Evolutionary conservation across 1,140 invertebrate genomes (phyloP).

Genomic region (Prorops nasuta): DNA sequence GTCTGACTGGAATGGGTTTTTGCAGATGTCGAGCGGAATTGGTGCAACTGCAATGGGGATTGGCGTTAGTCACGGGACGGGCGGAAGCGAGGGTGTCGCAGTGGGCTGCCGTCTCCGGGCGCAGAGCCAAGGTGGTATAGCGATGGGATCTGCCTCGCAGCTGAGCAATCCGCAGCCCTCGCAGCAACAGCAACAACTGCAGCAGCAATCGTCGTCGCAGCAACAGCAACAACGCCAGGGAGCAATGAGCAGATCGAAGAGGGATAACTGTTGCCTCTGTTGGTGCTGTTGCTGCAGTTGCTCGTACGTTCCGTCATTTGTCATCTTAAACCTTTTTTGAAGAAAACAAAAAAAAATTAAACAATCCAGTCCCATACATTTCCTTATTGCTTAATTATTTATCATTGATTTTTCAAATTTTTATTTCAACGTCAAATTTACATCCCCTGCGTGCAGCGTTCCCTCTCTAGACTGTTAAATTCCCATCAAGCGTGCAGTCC

Average conservation of each 20-base stretch:
- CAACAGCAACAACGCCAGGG: conserved; percentile 17
- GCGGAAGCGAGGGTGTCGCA: conserved; percentile 36
- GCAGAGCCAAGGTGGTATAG: conserved; percentile 41
- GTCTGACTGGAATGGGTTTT: too few species aligned
- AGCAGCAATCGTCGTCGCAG: conserved; percentile 24
- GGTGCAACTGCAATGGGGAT: conserved; percentile 53
- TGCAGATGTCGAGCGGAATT: conserved; percentile 54
- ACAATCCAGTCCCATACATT: too few species aligned
- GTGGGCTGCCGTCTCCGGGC: conserved; percentile 47
- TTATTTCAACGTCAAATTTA: too few species aligned
- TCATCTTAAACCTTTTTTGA: too few species aligned
- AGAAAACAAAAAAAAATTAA: too few species aligned
- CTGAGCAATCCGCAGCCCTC: conserved; percentile 37
- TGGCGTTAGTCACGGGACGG: conserved; percentile 50
- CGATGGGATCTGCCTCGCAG: conserved; percentile 37
- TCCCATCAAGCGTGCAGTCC: too few species aligned
- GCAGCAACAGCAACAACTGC: conserved; percentile 34
- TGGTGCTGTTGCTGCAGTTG: conserved; percentile 74
- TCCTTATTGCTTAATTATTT: too few species aligned
- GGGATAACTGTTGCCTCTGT: conserved; percentile 64
- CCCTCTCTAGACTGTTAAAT: too few species aligned
- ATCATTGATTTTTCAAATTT: too few species aligned
- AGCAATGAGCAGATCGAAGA: conserved; percentile 47
- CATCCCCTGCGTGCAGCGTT: too few species aligned
- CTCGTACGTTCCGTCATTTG: too few species aligned